Evolutionary conservation across 2,888 invertebrate species (phyloP).

Genomic region (Drosophila stalkeri): DNA sequence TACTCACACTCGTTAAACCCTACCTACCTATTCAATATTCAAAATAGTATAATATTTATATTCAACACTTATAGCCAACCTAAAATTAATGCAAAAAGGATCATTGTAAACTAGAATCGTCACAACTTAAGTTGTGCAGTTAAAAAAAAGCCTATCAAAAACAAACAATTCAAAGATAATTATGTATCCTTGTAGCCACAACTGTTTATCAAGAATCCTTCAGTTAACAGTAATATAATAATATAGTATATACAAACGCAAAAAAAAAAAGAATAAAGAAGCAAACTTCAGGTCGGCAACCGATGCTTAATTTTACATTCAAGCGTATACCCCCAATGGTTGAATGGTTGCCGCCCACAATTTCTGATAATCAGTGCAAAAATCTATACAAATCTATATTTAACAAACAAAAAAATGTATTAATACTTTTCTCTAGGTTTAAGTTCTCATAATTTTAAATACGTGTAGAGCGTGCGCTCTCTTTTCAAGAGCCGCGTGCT

Average conservation of each 20-base stretch:
- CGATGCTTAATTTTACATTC: conserved; percentile 27
- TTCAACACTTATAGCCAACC: conserved; percentile 54
- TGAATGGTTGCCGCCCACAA: conserved; percentile 44
- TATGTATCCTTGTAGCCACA: conserved; percentile 50
- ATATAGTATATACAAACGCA: conserved; percentile 35
- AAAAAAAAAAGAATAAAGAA: neutral
- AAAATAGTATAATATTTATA: conserved; percentile 53
- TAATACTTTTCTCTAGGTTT: conserved; percentile 69
- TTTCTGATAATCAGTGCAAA: conserved; percentile 76
- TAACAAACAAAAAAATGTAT: conserved; percentile 55
- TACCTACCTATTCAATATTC: conserved; percentile 43
- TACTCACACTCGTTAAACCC: conserved; percentile 41
- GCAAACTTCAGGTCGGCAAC: conserved; percentile 57
- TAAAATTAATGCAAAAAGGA: conserved; percentile 41
- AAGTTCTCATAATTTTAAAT: conserved; percentile 69
- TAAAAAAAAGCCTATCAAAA: conserved; percentile 29
- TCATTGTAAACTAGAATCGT: conserved; percentile 68
- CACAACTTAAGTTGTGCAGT: conserved; percentile 36
- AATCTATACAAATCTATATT: conserved; percentile 54
- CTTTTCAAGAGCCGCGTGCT: conserved; percentile 50
- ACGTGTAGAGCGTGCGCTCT: conserved; percentile 53
- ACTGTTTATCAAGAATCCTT: conserved; percentile 34
- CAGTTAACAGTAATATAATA: conserved; percentile 28
- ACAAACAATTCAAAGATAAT: conserved; percentile 37
- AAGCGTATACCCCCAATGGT: conserved; percentile 17